Percentiles rank a stretch among this genome's conserved stretches.
Conservation (phyloP, 2,113 vertebrate species). For the Paradisaea rubra region DNA sequence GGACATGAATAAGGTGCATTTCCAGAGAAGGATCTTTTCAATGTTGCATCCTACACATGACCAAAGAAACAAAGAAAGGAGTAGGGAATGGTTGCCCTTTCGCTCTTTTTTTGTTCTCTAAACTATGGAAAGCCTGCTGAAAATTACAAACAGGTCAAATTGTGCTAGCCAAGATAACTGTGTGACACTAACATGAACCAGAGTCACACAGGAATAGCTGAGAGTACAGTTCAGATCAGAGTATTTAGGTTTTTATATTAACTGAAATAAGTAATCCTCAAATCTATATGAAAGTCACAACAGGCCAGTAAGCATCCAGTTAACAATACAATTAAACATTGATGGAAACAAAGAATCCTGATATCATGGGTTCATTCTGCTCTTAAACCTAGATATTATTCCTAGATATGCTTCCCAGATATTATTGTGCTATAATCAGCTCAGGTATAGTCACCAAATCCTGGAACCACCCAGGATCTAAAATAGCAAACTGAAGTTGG, state of each 20-base stretch:
- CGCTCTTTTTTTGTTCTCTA: neutral
- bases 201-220: neutral
- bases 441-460: neutral
- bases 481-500: neutral
- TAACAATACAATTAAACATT: neutral
- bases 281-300: neutral
- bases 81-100: neutral
- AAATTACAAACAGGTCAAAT: neutral
- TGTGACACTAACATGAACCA: neutral
- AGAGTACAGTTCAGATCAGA: neutral
- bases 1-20: neutral
- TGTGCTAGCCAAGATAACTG: neutral
- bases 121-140: neutral
- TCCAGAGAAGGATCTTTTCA: neutral
- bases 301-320: neutral
- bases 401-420: neutral
- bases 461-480: neutral
- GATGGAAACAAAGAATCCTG: slow-evolving; percentile 16
- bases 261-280: neutral
- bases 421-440: neutral
- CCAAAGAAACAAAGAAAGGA: neutral
- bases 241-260: neutral
- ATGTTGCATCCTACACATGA: neutral
- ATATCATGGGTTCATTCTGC: neutral
- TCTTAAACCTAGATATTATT: neutral